A percentile compares a stretch with the other conserved stretches of the same genome.
Conservation (phyloP, 1,140 invertebrate species). For the Aphaenogaster rudis region DNA sequence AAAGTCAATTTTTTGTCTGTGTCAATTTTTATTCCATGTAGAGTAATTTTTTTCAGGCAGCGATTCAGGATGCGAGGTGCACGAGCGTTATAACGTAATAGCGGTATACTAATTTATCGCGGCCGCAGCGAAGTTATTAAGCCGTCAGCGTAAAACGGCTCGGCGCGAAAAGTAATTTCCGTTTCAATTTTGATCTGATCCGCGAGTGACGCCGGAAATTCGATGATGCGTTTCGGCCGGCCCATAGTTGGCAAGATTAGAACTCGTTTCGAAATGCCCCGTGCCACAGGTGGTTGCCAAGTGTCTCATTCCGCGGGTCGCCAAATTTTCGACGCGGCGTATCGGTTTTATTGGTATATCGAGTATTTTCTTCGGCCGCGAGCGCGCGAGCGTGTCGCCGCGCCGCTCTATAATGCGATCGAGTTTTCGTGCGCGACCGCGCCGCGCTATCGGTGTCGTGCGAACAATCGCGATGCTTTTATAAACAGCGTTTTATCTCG, state of each 20-base stretch:
- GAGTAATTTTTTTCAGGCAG: neutral
- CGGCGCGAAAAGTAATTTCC: slow-evolving; percentile 64
- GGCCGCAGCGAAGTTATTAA: slow-evolving; percentile 47
- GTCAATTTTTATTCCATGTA: neutral
- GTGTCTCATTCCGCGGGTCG: slow-evolving; percentile 76
- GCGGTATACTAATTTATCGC: slow-evolving; percentile 45
- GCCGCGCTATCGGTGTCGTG: neutral
- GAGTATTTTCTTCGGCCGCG: slow-evolving; percentile 58
- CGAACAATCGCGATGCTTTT: neutral
- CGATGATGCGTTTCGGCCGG: slow-evolving; percentile 73
- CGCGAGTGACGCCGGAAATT: slow-evolving; percentile 68
- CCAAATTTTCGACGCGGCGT: slow-evolving; percentile 72
- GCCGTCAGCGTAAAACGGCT: slow-evolving; percentile 51
- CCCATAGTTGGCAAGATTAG: slow-evolving; percentile 75
- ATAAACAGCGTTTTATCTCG: slow-evolving; percentile 5
- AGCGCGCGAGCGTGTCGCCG: slow-evolving; percentile 14
- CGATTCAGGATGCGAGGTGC: slow-evolving; percentile 5
- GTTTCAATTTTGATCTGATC: slow-evolving; percentile 64
- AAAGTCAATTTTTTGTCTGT: neutral
- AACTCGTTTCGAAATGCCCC: slow-evolving; percentile 75
- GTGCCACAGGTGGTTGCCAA: slow-evolving; percentile 77
- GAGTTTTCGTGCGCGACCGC: slow-evolving; percentile 14
- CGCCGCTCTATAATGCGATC: slow-evolving; percentile 34
- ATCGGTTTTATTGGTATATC: slow-evolving; percentile 69
- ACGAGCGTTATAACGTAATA: neutral